Evolutionary conservation across 2,113 vertebrate species (phyloP).

Genomic region (Paraplagusia blochii): DNA sequence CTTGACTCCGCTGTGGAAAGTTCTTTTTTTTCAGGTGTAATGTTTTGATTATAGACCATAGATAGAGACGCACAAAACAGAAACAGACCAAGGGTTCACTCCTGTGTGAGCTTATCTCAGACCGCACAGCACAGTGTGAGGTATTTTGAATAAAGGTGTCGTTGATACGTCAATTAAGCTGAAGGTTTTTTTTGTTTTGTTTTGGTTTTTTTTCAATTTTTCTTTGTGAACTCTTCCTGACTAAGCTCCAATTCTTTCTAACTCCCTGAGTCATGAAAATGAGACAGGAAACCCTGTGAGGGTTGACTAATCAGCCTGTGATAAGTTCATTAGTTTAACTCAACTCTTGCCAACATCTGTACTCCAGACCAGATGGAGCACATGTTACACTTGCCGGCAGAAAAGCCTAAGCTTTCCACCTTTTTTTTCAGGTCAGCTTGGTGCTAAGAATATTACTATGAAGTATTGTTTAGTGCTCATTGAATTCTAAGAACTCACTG

Average conservation of each 20-base stretch:
- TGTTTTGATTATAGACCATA: background rate
- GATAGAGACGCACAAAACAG: background rate
- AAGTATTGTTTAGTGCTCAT: too few relatives aligned
- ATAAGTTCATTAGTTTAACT: constrained; percentile 35
- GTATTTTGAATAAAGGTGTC: background rate
- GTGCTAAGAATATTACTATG: too few relatives aligned
- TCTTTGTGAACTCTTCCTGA: background rate
- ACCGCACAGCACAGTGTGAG: background rate
- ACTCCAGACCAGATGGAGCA: constrained; percentile 1
- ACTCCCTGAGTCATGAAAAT: constrained; percentile 8
- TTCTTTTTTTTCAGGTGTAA: too few relatives aligned
- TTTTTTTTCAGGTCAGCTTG: constrained; percentile 8
- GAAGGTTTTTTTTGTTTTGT: background rate
- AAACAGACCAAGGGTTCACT: background rate
- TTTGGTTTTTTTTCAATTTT: background rate
- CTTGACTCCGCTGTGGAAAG: too few relatives aligned
- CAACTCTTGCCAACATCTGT: constrained; percentile 3
- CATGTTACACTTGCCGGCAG: constrained; percentile 23
- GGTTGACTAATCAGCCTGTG: constrained; percentile 14
- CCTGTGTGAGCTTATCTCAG: background rate
- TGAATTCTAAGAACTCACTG: too few relatives aligned
- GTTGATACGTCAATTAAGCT: background rate
- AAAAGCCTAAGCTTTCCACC: constrained; percentile 14
- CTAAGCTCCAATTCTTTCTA: background rate
- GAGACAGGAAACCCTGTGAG: constrained; percentile 31